A percentile compares a stretch with the other conserved stretches of the same genome.
Evolutionary conservation across 2,888 invertebrate species (phyloP).

Genomic region (Zele albiditarsus): DNA sequence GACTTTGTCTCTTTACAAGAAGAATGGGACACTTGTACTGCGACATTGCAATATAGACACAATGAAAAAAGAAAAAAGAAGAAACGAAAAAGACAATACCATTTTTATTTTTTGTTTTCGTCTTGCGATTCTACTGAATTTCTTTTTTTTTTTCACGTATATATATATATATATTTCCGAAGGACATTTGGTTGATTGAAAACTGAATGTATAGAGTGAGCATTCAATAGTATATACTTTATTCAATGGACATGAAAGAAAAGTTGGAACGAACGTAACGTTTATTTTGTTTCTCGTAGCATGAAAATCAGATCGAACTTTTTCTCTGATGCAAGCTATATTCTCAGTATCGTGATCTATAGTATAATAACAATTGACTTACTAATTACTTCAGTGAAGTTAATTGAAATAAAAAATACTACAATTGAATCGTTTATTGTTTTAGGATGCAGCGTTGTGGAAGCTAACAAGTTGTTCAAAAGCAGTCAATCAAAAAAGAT

Average conservation of each 20-base stretch:
- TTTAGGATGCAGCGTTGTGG: not conserved
- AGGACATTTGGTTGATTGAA: not conserved
- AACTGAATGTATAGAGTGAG: not conserved
- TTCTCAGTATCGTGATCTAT: not conserved
- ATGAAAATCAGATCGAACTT: not conserved
- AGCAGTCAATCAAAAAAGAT: not conserved
- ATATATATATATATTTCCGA: not conserved
- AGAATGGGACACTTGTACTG: conserved; percentile 12
- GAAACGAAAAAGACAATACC: not conserved
- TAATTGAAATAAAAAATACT: not conserved
- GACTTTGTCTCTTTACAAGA: not conserved
- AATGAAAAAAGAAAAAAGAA: not conserved
- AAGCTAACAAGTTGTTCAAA: not conserved
- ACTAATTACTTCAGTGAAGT: not conserved
- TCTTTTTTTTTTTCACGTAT: not conserved
- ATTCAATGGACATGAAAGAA: not conserved
- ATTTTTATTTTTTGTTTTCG: not conserved
- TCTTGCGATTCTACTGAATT: not conserved
- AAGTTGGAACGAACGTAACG: not conserved
- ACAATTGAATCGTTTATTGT: not conserved
- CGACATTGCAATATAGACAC: conserved; percentile 14
- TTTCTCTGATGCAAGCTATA: not conserved
- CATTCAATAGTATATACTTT: not conserved
- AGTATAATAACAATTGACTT: not conserved
- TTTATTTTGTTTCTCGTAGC: not conserved